phyloP scores from a whole-genome alignment of 2,797 vertebrate species.

The Pseudomugil tenellus region DNA sequence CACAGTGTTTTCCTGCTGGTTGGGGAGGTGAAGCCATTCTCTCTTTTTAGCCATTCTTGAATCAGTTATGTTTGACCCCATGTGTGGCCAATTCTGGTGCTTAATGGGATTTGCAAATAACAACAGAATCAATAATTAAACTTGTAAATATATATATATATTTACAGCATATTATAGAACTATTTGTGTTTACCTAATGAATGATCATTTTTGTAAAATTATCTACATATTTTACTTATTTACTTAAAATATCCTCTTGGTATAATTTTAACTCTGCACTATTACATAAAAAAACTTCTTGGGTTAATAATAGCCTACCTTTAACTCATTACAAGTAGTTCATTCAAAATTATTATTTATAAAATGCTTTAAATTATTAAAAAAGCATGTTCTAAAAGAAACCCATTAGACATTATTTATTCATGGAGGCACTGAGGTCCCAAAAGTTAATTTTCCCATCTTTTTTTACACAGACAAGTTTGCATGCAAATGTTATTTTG shows the following conservation, averaged over 20 bases:
- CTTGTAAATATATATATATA: too few species aligned
- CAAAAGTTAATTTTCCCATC: background rate
- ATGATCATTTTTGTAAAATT: too few species aligned
- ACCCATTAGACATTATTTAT: background rate
- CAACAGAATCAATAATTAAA: background rate
- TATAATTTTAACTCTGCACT: background rate
- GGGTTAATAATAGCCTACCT: background rate
- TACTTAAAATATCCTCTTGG: background rate
- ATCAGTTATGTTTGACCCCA: background rate
- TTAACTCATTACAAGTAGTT: background rate
- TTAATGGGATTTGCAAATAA: background rate
- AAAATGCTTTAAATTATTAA: background rate
- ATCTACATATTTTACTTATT: background rate
- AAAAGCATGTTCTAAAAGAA: background rate
- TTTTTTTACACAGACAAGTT: background rate
- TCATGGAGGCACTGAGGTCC: background rate
- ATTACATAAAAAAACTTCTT: background rate
- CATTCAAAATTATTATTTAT: background rate
- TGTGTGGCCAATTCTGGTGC: background rate
- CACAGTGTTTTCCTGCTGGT: background rate
- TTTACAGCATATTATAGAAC: background rate
- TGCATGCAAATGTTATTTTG: background rate
- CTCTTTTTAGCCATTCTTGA: background rate
- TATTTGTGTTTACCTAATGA: background rate
- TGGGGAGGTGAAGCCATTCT: background rate